Evolutionary conservation across 1,140 invertebrate species (phyloP), one percentile per base, ranked within the genome.

Genomic region (Anastrepha obliqua): DNA sequence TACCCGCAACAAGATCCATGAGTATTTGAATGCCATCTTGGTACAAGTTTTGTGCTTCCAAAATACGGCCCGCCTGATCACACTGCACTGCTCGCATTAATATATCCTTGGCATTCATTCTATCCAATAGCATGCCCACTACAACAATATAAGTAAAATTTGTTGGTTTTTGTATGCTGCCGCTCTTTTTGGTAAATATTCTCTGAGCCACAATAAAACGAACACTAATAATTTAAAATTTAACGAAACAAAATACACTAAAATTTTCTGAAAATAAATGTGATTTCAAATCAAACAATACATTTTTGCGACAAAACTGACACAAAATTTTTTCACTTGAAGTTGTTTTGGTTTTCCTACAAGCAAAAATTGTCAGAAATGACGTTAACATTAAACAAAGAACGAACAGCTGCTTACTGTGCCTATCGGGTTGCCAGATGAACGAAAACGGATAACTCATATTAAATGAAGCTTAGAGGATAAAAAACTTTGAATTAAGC

Each of bases 31-130:
- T 93, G 15, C 92, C 92, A 86, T 93, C 91, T 39, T 92, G 88
- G 85, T 93, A 93, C 0, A 93, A 89, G 0, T 91, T 89, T 59
- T 93, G 91, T 0, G 92, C 91, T 87, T 93, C 91, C 29, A 88
- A 65, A 47, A 88, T 88, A 17, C 87, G 85, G 5, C 87, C 87
- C 2, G 64, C 87, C 5, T 88, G 85, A 65, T 88, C 87, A 58
- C 87, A 88, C 17, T 88, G 87, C 11, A 88, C 87, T 6, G 87
- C 87, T 13, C 85, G 85, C 65, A 88, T 86, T 29, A 88, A 47
- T 74, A 88, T 88, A 44, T 88, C 87, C 44, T 88, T 88, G 17
- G 85, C 87, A 44, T 81, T 88, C 87, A 81, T 81, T 81, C 7
- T 81, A 5, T 13, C 47, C 47, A 29, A 2, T 9, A 17, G 20